Base-by-base conservation (phyloP, 2,888 invertebrate species). In the Argynnis bischoffii region DNA sequence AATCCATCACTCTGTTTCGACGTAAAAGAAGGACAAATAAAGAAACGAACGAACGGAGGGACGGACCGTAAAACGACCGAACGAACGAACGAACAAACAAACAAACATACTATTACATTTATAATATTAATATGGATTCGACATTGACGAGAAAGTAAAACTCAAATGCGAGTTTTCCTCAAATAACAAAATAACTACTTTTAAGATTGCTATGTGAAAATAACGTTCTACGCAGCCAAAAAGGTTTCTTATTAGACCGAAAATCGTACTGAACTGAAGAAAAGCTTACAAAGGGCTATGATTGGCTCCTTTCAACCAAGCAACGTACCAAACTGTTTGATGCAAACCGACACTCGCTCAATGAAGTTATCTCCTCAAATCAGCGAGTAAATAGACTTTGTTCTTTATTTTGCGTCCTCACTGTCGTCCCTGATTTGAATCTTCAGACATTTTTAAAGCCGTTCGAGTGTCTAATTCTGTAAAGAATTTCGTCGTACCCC, bases 281-380 rank as follows among this genome's bases (percentile, higher is more conserved):
- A 73, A 71, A 69, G 66, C 70, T 70, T 70, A 72, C 73, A 72
- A 72, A 70, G 72, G 72, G 63, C 67, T 65, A 57, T 71, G 71
- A 71, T 69, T 69, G 69, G 57, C 56, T 64, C 61, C 59, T 48
- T 57, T 53, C 64, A 64, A 57, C 26, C 66, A 60, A 51, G 55
- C 60, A 55, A 59, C 64, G 67, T 66, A 63, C 56, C 57, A 67
- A 68, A 67, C 65, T 68, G 68, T 66, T 67, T 66, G 70, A 68
- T 59, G 65, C 68, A 68, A 59, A 65, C 68, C 55, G 51, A 55
- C 41, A 63, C 64, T 59, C 59, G 67, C 67, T 67, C 64, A 71
- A 71, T 65, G 67, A 65, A 71, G 63, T 72, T 70, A 71, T 71
- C 69, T 71, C 53, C 63, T 67, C 69, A 71, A 72, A 72, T 72